A percentile compares a stretch with the other conserved stretches of the same genome.
These are phyloP conservation scores for Graphium colonna DNA, from an alignment of 2,888 invertebrate species.

Conservation along the genomic window DNA sequence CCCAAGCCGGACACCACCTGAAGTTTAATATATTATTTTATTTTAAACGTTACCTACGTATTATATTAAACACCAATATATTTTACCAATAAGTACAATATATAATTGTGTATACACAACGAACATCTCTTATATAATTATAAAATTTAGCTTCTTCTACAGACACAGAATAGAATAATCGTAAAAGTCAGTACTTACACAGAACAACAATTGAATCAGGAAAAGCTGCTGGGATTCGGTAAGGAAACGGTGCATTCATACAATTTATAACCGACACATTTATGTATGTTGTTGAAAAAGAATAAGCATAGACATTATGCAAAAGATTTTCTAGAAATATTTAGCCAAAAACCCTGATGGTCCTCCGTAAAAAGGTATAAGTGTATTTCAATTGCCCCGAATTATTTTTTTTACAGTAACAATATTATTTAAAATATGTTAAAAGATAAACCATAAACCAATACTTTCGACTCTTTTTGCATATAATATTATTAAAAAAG, in stretches of 20 bases:
- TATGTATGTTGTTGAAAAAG: neutral
- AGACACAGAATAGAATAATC: constrained; percentile 54
- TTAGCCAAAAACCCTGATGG: constrained; percentile 8
- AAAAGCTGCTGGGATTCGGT: constrained; percentile 4
- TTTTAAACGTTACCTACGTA: constrained; percentile 44
- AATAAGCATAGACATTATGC: neutral
- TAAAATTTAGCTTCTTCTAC: constrained; percentile 50
- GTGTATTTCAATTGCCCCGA: neutral
- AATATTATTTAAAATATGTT: neutral
- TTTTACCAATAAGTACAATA: constrained; percentile 42
- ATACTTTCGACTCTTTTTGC: neutral
- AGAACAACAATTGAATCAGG: neutral
- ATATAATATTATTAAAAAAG: neutral
- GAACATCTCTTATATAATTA: constrained; percentile 52
- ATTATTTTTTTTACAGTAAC: too few species aligned
- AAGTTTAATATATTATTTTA: constrained; percentile 43
- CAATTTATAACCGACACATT: neutral
- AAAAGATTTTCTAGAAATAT: neutral
- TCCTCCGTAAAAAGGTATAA: neutral
- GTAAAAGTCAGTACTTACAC: constrained; percentile 75
- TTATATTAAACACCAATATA: constrained; percentile 51
- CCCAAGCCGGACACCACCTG: constrained; percentile 18
- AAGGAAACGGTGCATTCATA: constrained; percentile 5
- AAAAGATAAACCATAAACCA: neutral
- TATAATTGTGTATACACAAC: constrained; percentile 56